A percentile compares a stretch with the other conserved stretches of the same genome.
These are phyloP conservation scores for Ficedula albicollis DNA, from an alignment of 2,797 vertebrate genomes.

Conservation along the genomic window DNA sequence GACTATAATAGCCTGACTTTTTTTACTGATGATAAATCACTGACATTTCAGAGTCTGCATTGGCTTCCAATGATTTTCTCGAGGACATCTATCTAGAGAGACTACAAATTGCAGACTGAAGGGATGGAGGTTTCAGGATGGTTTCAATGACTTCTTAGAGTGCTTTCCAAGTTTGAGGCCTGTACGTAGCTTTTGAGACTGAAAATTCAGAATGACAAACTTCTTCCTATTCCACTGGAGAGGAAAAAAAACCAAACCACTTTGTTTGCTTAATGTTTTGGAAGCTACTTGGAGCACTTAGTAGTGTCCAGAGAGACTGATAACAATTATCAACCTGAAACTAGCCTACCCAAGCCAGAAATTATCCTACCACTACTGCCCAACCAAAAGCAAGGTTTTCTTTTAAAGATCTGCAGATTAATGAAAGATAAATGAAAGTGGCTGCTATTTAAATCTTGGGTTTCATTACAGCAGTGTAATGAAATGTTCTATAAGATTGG, in stretches of 20 bases:
- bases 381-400: not conserved
- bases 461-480: not conserved
- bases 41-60: not conserved
- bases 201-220: not conserved
- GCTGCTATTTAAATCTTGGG: not conserved
- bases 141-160: not conserved
- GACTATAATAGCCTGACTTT: not conserved
- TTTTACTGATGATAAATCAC: not conserved
- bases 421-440: not conserved
- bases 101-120: not conserved
- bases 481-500: not conserved
- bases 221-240: not conserved
- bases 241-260: not conserved
- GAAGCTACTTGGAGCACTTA: not conserved
- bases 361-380: not conserved
- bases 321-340: conserved; percentile 1
- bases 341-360: not conserved
- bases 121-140: not conserved
- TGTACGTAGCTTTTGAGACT: not conserved
- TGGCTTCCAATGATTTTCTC: not conserved
- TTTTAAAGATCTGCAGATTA: not conserved
- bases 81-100: not conserved
- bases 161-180: not conserved
- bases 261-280: not conserved
- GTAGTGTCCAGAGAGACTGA: not conserved